Evolutionary conservation across 1,140 invertebrate genomes (phyloP).

Genomic region (Pseudomyrmex sp.): DNA sequence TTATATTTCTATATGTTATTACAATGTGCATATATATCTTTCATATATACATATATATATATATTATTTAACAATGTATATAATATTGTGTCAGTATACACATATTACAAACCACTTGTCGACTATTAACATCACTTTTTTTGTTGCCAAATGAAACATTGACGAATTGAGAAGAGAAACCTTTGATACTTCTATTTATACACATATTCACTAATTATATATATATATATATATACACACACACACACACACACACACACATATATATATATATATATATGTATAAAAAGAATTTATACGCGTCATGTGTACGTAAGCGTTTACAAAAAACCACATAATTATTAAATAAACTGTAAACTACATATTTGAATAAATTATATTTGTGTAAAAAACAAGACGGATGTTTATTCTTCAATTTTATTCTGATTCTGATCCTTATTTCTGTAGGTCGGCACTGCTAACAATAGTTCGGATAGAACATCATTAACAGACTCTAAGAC

Average conservation of each 20-base stretch:
- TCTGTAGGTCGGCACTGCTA: conserved; percentile 71
- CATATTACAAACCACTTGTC: conserved; percentile 20
- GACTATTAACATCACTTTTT: background rate
- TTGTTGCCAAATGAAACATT: conserved; percentile 12
- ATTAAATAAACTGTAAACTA: conserved; percentile 67
- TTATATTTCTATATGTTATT: conserved; percentile 22
- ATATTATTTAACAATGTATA: conserved; percentile 25
- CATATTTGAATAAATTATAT: conserved; percentile 77
- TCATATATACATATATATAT: background rate
- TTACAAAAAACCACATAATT: conserved; percentile 56
- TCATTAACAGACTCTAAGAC: conserved; percentile 45
- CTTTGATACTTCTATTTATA: conserved; percentile 34
- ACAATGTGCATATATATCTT: conserved; percentile 14
- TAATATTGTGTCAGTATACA: conserved; percentile 17
- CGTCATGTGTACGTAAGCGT: conserved; percentile 54
- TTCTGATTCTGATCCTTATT: conserved; percentile 73
- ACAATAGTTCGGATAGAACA: conserved; percentile 67
- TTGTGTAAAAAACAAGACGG: conserved; percentile 72
- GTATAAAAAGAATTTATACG: conserved; percentile 36
- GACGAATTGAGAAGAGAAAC: conserved; percentile 1
- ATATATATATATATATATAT: conserved; percentile 65
- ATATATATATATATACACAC: conserved; percentile 33
- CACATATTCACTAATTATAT: conserved; percentile 38
- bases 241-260: too few species aligned
- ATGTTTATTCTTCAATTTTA: conserved; percentile 67